These are phyloP conservation scores for Leptopilina boulardi DNA, from an alignment of 1,140 invertebrate species.

Conservation along the genomic window DNA sequence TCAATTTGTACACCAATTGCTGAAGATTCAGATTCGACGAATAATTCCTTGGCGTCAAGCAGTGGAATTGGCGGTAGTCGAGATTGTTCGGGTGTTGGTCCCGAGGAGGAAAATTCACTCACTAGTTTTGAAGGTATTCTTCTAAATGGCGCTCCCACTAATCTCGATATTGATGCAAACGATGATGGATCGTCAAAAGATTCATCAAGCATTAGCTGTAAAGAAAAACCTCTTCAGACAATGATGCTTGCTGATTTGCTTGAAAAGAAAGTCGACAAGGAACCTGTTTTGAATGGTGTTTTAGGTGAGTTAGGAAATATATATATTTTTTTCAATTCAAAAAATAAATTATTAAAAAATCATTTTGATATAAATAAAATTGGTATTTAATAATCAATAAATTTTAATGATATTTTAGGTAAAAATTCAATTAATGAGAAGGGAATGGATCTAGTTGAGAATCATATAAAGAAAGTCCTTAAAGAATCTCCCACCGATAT, in stretches of 20 bases:
- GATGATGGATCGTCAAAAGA: conserved; percentile 78
- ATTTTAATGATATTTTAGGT: neutral
- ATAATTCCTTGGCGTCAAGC: conserved; percentile 78
- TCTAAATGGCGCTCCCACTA: conserved; percentile 78
- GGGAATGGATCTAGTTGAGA: conserved; percentile 80
- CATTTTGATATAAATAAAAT: too few relatives aligned
- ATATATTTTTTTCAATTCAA: too few relatives aligned
- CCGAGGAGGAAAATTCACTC: conserved; percentile 79
- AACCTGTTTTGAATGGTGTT: conserved; percentile 79
- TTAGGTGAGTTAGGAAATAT: conserved; percentile 75
- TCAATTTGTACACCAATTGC: conserved; percentile 69
- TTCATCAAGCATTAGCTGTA: conserved; percentile 68
- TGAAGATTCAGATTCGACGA: conserved; percentile 79
- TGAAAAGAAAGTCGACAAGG: conserved; percentile 80
- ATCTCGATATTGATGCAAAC: conserved; percentile 76
- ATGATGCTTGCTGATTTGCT: conserved; percentile 83
- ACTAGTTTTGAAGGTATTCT: conserved; percentile 81
- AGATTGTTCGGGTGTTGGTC: conserved; percentile 71
- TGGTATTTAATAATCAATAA: too few relatives aligned
- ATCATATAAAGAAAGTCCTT: conserved; percentile 78
- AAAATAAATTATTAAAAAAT: too few relatives aligned
- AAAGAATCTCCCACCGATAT: conserved; percentile 70
- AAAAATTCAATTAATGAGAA: conserved; percentile 79
- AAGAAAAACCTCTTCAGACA: conserved; percentile 74
- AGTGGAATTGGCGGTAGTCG: conserved; percentile 76